Evolutionary conservation across 2,113 vertebrate species (phyloP).

Genomic region (Psammodynastes pulverulentus): DNA sequence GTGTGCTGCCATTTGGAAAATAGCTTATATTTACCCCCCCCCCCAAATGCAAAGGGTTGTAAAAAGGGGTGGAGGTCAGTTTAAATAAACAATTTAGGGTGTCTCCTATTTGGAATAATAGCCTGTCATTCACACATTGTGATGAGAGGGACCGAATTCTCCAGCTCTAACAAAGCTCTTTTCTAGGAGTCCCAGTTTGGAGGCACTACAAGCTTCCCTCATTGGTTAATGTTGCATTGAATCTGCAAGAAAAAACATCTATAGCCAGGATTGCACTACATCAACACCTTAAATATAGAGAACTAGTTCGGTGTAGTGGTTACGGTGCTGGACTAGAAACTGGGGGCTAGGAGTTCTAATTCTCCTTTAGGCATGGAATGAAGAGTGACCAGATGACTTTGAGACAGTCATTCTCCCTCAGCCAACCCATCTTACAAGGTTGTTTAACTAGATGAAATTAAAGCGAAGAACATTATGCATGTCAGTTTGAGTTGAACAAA

Average conservation of each 20-base stretch:
- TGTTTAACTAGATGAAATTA: not conserved
- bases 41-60: slow-evolving; percentile 36
- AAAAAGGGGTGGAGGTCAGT: slow-evolving; percentile 27
- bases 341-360: not conserved
- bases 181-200: not conserved
- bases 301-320: not conserved
- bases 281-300: not conserved
- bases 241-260: not conserved
- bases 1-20: slow-evolving; percentile 38
- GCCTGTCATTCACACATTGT: not conserved
- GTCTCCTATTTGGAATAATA: not conserved
- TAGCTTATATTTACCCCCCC: slow-evolving; percentile 22
- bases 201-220: not conserved
- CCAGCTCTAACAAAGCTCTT: not conserved
- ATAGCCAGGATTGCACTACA: not conserved
- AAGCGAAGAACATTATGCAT: not conserved
- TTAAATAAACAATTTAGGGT: slow-evolving; percentile 3
- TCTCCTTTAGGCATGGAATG: not conserved
- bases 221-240: not conserved
- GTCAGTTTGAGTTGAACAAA: not conserved
- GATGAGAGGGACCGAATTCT: not conserved
- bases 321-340: not conserved
- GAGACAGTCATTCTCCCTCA: not conserved
- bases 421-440: not conserved
- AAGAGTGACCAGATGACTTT: not conserved